Base-by-base conservation (phyloP, 2,888 invertebrate genomes). In the Ephialtes manifestator region DNA sequence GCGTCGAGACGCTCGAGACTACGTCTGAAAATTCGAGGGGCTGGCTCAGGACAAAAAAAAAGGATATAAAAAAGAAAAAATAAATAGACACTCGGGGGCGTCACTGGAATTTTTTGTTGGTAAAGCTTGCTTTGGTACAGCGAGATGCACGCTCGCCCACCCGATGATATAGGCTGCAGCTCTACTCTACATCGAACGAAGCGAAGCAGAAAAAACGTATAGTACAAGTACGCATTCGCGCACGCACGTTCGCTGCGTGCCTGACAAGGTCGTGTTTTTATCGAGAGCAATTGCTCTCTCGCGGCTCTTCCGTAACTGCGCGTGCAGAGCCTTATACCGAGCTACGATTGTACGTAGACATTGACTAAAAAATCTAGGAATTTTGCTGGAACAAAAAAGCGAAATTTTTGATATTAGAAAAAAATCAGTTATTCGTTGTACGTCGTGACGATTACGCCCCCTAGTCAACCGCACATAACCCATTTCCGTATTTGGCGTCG, bases 261-360 rank as follows among this genome's bases (percentile, higher is more conserved):
- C 90, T 78, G 83, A 87, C 90, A 90, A 90, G 90, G 90, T 87
- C 90, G 89, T 84, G 89, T 89, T 90, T 90, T 89, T 90, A 90
- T 87, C 63, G 70, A 65, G 63, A 76, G 81, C 75, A 81, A 76
- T 81, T 81, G 58, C 80, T 55, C 60, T 63, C 70, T 35, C 70
- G 31, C 68, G 58, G 13, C 79, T 18, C 81, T 74, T 68, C 60
- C 48, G 60, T 48, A 39, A 48, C 58, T 31, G 63, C 31, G 63
- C 63, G 63, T 63, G 63, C 65, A 39, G 43, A 20, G 4, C 65
- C 11, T 39, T 35, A 28, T n/a, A 15, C 7, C 8, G n/a, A 7
- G 15, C 18, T 39, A 11, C 39, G 39, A 65, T 65, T 65, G 18
- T 39, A 39, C 65, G 39, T 5, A 4, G 4, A 60, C 28, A 53